These are phyloP conservation scores for Ctenoplectra terminalis DNA, from an alignment of 1,140 invertebrate species.

Conservation along the genomic window DNA sequence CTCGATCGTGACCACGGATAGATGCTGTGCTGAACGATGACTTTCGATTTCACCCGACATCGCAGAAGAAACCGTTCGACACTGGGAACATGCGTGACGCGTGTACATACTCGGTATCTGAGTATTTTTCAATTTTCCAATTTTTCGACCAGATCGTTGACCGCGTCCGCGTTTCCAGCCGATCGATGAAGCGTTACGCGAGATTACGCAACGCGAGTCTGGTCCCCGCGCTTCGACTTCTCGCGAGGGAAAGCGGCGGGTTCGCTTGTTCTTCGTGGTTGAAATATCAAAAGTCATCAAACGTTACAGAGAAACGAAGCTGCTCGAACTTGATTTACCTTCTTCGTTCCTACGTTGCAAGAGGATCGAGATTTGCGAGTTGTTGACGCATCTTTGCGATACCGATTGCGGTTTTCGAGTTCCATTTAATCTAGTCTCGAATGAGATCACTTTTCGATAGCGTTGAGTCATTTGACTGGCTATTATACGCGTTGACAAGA, in stretches of 20 bases:
- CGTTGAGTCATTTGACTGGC: too few species aligned
- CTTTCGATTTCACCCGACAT: constrained; percentile 70
- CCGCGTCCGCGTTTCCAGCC: neutral
- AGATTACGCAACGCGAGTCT: constrained; percentile 35
- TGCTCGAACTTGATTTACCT: neutral
- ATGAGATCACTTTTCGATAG: neutral
- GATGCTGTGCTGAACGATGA: constrained; percentile 21
- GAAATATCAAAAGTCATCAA: constrained; percentile 46
- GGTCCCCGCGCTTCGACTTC: neutral
- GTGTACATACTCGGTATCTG: neutral
- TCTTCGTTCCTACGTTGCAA: neutral
- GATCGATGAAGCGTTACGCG: constrained; percentile 29
- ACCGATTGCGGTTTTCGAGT: neutral
- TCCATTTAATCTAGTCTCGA: neutral
- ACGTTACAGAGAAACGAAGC: neutral
- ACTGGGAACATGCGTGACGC: constrained; percentile 32
- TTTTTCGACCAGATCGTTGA: neutral
- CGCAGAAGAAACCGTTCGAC: constrained; percentile 63
- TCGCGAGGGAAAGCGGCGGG: constrained; percentile 28
- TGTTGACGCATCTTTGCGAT: neutral
- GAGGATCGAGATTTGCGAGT: neutral
- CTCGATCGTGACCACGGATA: too few species aligned
- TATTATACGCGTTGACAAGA: neutral
- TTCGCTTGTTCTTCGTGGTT: constrained; percentile 23
- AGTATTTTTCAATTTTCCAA: constrained; percentile 13